Conservation (phyloP, 1,140 invertebrate species). For the Rhizoglyphus robini region DNA sequence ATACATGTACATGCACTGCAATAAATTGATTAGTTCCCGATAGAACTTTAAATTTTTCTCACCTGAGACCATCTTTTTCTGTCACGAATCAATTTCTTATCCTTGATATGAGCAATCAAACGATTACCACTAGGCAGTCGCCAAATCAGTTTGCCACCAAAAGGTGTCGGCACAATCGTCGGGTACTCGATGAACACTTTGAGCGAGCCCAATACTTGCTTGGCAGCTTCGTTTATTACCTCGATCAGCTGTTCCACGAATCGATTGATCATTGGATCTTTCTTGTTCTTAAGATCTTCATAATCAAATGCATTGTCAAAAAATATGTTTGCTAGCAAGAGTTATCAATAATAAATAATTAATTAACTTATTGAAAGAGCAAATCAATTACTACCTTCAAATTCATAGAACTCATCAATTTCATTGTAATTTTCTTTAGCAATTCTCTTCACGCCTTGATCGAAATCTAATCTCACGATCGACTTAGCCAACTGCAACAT, state of each 20-base stretch:
- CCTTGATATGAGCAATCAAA: constrained; percentile 92
- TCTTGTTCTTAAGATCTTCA: constrained; percentile 71
- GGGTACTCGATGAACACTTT: constrained; percentile 54
- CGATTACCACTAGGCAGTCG: constrained; percentile 91
- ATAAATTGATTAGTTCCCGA: constrained; percentile 15
- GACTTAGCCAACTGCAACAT: constrained; percentile 58
- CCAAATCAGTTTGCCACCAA: constrained; percentile 86
- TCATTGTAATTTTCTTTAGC: constrained; percentile 42
- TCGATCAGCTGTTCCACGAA: constrained; percentile 85
- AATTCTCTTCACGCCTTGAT: constrained; percentile 72
- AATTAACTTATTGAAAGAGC: constrained; percentile 50
- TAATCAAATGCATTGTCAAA: constrained; percentile 98
- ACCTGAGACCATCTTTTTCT: constrained; percentile 30
- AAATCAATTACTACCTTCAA: constrained; percentile 40
- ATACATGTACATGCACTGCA: constrained; percentile 89
- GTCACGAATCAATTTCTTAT: constrained; percentile 84
- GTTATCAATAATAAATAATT: too few relatives aligned
- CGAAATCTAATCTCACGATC: constrained; percentile 61
- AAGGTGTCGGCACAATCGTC: constrained; percentile 83
- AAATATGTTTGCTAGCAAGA: constrained; percentile 96
- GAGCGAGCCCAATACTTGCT: constrained; percentile 73
- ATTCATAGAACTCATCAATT: constrained; percentile 49
- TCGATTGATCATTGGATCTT: constrained; percentile 82
- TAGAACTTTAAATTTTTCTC: background rate
- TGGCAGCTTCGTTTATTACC: constrained; percentile 83